Percentiles rank a stretch among this genome's conserved stretches.
Evolutionary conservation across 1,140 invertebrate species (phyloP).

Genomic region (Stegodyphus mimosarum): DNA sequence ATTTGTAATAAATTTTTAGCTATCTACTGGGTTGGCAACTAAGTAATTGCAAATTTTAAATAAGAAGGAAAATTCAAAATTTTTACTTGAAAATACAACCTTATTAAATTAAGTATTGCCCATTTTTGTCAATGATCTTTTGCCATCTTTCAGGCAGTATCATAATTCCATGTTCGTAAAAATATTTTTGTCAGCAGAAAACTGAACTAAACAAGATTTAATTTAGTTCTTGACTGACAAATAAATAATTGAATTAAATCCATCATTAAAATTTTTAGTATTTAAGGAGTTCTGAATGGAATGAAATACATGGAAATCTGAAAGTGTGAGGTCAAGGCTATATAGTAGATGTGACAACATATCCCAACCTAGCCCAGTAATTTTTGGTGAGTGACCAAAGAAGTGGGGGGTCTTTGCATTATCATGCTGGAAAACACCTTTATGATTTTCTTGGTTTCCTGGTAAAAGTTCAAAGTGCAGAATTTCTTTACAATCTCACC

Average conservation of each 20-base stretch:
- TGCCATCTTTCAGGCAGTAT: background rate
- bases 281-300: background rate
- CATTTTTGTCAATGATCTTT: background rate
- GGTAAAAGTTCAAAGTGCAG: background rate
- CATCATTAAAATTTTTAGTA: background rate
- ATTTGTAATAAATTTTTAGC: no score
- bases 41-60: background rate
- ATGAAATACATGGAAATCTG: background rate
- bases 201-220: no score
- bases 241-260: background rate
- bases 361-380: background rate
- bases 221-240: background rate
- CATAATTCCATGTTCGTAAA: no score
- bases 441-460: background rate
- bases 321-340: background rate
- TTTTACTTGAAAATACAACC: background rate
- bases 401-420: background rate
- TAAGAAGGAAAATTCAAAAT: slow-evolving; percentile 1
- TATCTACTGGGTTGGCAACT: background rate
- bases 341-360: background rate
- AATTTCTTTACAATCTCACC: background rate
- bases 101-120: background rate
- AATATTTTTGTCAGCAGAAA: no score
- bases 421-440: background rate
- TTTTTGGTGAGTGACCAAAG: background rate